Evolutionary conservation across 2,113 vertebrate species (phyloP).

Genomic region (Thalassoma bifasciatum): DNA sequence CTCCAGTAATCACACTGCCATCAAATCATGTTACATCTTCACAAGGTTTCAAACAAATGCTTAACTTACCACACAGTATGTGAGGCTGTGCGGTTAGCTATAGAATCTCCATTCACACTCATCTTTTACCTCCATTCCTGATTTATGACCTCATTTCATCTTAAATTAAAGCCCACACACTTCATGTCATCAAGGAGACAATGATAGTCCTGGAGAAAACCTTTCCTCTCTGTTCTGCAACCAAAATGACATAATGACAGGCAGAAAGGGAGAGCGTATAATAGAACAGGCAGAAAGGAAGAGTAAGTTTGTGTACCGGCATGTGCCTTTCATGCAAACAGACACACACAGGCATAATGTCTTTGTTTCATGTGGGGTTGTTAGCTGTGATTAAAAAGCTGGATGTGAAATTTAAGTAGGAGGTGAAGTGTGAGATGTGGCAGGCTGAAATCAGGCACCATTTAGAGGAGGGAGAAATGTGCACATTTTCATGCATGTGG

Average conservation of each 20-base stretch:
- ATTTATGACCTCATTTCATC: slow-evolving; percentile 57
- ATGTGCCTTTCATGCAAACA: slow-evolving; percentile 49
- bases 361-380: slow-evolving; percentile 72
- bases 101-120: slow-evolving; percentile 51
- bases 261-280: slow-evolving; percentile 55
- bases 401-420: slow-evolving; percentile 68
- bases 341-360: slow-evolving; percentile 27
- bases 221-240: slow-evolving; percentile 68
- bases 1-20: slow-evolving; percentile 50
- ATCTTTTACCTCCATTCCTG: slow-evolving; percentile 42
- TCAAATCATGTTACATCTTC: slow-evolving; percentile 64
- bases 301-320: slow-evolving; percentile 36
- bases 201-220: slow-evolving; percentile 69
- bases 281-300: slow-evolving; percentile 50
- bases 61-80: slow-evolving; percentile 17
- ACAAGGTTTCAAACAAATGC: slow-evolving; percentile 54
- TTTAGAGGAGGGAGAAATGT: slow-evolving; percentile 20
- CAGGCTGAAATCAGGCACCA: slow-evolving; percentile 27
- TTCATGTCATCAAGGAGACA: slow-evolving; percentile 63
- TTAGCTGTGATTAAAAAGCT: slow-evolving; percentile 64
- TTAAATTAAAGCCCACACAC: slow-evolving; percentile 41
- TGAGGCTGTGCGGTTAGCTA: slow-evolving; percentile 36
- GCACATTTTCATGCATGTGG: slow-evolving; percentile 37
- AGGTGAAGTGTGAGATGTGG: slow-evolving; percentile 54
- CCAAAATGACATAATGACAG: slow-evolving; percentile 76